A percentile compares a stretch with the other conserved stretches of the same genome.
These are phyloP conservation scores for Promerops cafer DNA, from an alignment of 2,113 vertebrate species.

Conservation along the genomic window DNA sequence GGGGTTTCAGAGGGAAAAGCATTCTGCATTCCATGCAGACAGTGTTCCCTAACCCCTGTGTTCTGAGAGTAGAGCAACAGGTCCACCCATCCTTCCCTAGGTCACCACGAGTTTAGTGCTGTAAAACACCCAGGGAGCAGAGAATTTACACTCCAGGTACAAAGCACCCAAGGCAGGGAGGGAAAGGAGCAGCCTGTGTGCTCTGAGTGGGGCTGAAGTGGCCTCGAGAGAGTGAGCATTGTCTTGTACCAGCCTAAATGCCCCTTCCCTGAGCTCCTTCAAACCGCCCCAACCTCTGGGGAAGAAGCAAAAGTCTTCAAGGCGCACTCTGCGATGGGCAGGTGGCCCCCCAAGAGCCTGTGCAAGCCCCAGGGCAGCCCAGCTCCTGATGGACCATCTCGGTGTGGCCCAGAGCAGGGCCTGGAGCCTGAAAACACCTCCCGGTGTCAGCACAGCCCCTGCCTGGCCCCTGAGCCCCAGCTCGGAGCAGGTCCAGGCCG, in stretches of 20 bases:
- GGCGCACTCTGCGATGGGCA: not conserved
- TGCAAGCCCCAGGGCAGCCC: not conserved
- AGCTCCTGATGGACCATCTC: not conserved
- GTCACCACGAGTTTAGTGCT: not conserved
- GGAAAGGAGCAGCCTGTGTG: not conserved
- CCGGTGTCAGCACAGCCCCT: not conserved
- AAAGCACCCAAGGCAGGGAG: fast-evolving
- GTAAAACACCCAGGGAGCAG: not conserved
- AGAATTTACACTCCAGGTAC: not conserved
- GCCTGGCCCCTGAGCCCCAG: not conserved
- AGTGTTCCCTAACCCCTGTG: not conserved
- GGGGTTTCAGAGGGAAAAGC: not conserved
- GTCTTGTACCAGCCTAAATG: not conserved
- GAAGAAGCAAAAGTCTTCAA: not conserved
- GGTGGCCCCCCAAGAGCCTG: fast-evolving
- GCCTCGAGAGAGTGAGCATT: not conserved
- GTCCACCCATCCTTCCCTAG: not conserved
- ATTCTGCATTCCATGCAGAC: not conserved
- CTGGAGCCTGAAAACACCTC: fast-evolving
- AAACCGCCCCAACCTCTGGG: fast-evolving
- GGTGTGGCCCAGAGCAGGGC: not conserved
- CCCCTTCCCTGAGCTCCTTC: not conserved
- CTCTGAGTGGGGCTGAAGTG: not conserved
- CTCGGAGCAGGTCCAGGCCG: not conserved
- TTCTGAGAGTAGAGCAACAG: not conserved